Base-by-base conservation (phyloP, 30 jellyfish, hydroid and myxozoan species). In the Mastigias papua region DNA sequence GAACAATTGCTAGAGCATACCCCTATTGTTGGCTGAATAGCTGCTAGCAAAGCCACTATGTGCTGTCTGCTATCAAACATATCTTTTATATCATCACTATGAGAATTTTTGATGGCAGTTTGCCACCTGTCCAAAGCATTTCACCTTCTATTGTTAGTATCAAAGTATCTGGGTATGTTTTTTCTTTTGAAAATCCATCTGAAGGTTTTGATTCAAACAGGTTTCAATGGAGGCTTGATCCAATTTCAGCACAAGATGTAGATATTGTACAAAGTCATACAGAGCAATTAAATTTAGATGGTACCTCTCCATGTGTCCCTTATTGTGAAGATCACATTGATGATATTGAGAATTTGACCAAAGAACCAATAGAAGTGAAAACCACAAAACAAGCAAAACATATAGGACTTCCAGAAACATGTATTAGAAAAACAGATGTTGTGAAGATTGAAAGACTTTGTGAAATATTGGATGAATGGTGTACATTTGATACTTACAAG, bases 401-500 rank as follows among this genome's bases (percentile, higher is more conserved):
- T 17, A 79, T 79, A 35, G 71, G 34, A 0, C 31, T 61, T 1
- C 90, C 81, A 32, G 80, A 34, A 17, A 30, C 62, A 4, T 20
- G 7, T 20, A 29, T 48, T 20, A n/a, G 8, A 20, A 26, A 49
- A 13, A n/a, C 17, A 0, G 20, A 79, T 17, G 58, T 33, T 16
- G 33, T 73, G 1, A 73, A 85, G 32, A 61, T 61, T 42, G 88
- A 73, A 22, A 72, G 69, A 48, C 87, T 85, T 34, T 72, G 88
- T 48, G 35, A 23, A 28, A 42, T 77, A 10, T 48, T 85, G 37
- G 83, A 85, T 48, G 88, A 73, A 61, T 85, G 94, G 94, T 73
- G 88, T 25, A 85, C 94, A 2, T 66, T 72, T 32, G 88, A 73
- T 0, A 85, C 94, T 57, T 73, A 49, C 48, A 75, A 54, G 69